phyloP scores from a whole-genome alignment of 1,140 invertebrate genomes.

The Trachymyrmex septentrionalis region DNA sequence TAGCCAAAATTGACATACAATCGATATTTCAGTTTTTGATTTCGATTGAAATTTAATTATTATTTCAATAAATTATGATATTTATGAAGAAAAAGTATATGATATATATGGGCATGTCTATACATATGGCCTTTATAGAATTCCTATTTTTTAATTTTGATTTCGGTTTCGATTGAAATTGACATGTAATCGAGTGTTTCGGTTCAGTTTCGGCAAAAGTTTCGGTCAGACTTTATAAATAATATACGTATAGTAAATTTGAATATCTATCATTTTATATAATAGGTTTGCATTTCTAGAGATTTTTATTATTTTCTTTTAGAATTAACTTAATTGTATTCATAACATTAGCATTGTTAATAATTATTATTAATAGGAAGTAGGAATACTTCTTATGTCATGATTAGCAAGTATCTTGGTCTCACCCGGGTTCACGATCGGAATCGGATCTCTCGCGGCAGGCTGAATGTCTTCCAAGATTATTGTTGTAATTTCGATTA shows the following conservation, averaged over 20 bases:
- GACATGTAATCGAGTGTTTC: too few species aligned
- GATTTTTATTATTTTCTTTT: neutral
- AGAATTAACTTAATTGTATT: neutral
- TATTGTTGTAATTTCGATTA: slow-evolving; percentile 69
- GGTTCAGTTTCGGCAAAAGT: too few species aligned
- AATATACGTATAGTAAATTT: neutral
- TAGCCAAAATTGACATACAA: too few species aligned
- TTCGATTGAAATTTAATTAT: too few species aligned
- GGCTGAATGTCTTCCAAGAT: slow-evolving; percentile 69
- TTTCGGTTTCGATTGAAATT: too few species aligned
- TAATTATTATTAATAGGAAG: neutral
- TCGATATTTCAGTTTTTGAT: too few species aligned
- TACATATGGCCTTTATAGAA: too few species aligned
- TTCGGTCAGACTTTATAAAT: too few species aligned
- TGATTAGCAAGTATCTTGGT: slow-evolving; percentile 52
- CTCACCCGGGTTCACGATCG: slow-evolving; percentile 26
- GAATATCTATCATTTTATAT: neutral
- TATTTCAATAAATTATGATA: too few species aligned
- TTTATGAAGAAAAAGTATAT: too few species aligned
- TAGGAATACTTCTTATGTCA: slow-evolving; percentile 10
- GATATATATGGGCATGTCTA: too few species aligned
- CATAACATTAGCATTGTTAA: neutral
- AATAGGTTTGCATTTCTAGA: neutral
- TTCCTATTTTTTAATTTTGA: too few species aligned
- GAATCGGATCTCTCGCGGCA: slow-evolving; percentile 47